Base-by-base conservation (phyloP, 2,888 invertebrate species). In the Lordiphosa fenestrarum region DNA sequence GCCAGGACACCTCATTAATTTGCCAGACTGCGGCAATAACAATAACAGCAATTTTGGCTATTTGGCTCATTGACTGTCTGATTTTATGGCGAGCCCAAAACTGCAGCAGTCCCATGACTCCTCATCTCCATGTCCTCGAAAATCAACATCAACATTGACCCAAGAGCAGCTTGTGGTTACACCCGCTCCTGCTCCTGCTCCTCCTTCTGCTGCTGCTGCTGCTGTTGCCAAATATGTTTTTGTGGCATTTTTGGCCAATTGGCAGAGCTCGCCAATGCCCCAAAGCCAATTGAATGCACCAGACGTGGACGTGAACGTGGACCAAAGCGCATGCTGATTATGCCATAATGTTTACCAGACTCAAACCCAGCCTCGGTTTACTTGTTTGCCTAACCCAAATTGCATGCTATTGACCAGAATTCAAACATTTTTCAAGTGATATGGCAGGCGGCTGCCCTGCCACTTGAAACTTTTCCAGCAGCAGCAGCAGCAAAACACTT, bases 341-440 rank as follows among this genome's bases (percentile, higher is more conserved):
- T 76, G 81, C 64, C 59, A 77, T 73, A 84, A 69, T 76, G 66
- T 76, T 76, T 80, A 71, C 59, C 80, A 54, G 56, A 33, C 63
- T 42, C 46, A 59, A 46, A 39, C 19, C 36, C 9, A 30, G 39
- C 54, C 62, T 64, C 15, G 49, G 61, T 67, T 72, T 55, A 53
- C 71, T 61, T 77, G 84, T 73, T 84, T 78, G 78, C 72, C 66
- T 84, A 78, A 77, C 78, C 78, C 82, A 84, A 81, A 78, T 84
- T 81, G 72, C 74, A 73, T 67, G 69, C 76, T 72, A 70, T 80
- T 83, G 84, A 68, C 76, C 76, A 68, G 56, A 71, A 68, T 80
- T 73, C 76, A 66, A 38, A 72, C 63, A 61, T 65, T 46, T 59
- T 74, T 69, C 72, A 63, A 75, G 67, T 75, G 57, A 53, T 49